A percentile compares a stretch with the other conserved stretches of the same genome.
Conservation (phyloP, 1,140 invertebrate genomes). For the Chlorops oryzae region DNA sequence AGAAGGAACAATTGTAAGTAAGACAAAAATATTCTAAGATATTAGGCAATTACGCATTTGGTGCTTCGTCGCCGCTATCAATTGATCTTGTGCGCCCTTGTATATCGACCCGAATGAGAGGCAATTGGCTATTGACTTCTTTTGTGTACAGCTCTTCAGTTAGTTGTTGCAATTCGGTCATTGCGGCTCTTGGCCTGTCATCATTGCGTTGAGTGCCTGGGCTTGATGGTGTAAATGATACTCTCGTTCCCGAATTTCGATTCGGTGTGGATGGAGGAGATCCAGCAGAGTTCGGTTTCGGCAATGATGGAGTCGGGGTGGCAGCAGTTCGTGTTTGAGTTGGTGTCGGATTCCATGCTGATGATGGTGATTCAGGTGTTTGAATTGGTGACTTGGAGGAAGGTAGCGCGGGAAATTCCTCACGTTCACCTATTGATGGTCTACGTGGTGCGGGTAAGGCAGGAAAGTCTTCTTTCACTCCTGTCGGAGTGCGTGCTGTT, state of each 20-base stretch:
- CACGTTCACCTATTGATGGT: constrained; percentile 25
- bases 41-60: constrained; percentile 58
- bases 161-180: constrained; percentile 51
- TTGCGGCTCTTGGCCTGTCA: too few relatives aligned
- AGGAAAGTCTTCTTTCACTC: constrained; percentile 36
- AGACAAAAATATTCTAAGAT: not conserved
- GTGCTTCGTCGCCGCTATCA: constrained; percentile 62
- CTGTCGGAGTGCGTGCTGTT: constrained; percentile 25
- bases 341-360: constrained; percentile 3
- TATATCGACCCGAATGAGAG: constrained; percentile 60
- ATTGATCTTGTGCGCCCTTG: constrained; percentile 65
- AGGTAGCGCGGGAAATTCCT: constrained; percentile 33
- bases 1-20: constrained; percentile 16
- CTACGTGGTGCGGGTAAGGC: constrained; percentile 28
- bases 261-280: too few relatives aligned
- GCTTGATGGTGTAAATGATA: constrained; percentile 28
- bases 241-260: constrained; percentile 15
- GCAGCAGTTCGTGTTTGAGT: not conserved
- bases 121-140: constrained; percentile 64
- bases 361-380: constrained; percentile 19
- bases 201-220: constrained; percentile 40
- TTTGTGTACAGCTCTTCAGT: constrained; percentile 66
- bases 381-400: constrained; percentile 21
- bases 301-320: constrained; percentile 1
- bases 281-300: not conserved